These are phyloP conservation scores for Mesodorylaimus sp. DNA, from an alignment of 2,888 invertebrate genomes.

Conservation along the genomic window DNA sequence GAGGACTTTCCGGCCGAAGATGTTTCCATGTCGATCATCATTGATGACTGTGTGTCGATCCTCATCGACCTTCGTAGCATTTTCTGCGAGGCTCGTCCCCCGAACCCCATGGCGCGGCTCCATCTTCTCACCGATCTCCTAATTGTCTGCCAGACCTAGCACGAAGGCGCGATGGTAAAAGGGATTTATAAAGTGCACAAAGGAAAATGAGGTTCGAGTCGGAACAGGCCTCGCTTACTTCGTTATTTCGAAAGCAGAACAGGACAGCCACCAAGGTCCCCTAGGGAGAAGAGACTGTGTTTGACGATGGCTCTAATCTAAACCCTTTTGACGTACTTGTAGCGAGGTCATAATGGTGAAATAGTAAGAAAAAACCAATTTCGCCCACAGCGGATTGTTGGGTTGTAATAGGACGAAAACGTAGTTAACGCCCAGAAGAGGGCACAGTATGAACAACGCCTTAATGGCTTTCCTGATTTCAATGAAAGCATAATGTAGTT, in stretches of 20 bases:
- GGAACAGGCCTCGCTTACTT: too few relatives aligned
- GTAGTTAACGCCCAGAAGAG: conserved; percentile 78
- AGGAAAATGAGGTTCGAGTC: too few relatives aligned
- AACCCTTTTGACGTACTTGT: not conserved
- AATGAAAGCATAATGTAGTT: conserved; percentile 45
- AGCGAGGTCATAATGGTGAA: not conserved
- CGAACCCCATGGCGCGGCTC: too few relatives aligned
- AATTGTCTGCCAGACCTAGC: too few relatives aligned
- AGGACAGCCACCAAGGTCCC: not conserved
- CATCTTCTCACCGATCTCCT: too few relatives aligned
- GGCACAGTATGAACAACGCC: conserved; percentile 77
- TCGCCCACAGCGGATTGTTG: conserved; percentile 35
- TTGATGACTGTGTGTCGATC: too few relatives aligned
- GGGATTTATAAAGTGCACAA: too few relatives aligned
- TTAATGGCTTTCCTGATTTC: conserved; percentile 38
- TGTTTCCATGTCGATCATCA: too few relatives aligned
- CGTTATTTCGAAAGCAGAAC: not conserved
- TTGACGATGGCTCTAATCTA: not conserved
- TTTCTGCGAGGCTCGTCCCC: too few relatives aligned
- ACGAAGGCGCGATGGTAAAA: too few relatives aligned
- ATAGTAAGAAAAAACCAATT: not conserved
- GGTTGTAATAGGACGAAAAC: conserved; percentile 58
- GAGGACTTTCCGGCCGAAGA: too few relatives aligned
- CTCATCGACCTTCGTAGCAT: too few relatives aligned
- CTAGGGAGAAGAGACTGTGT: not conserved